phyloP scores from a whole-genome alignment of 2,888 invertebrate species.

The Caenorhabditis sp. region DNA sequence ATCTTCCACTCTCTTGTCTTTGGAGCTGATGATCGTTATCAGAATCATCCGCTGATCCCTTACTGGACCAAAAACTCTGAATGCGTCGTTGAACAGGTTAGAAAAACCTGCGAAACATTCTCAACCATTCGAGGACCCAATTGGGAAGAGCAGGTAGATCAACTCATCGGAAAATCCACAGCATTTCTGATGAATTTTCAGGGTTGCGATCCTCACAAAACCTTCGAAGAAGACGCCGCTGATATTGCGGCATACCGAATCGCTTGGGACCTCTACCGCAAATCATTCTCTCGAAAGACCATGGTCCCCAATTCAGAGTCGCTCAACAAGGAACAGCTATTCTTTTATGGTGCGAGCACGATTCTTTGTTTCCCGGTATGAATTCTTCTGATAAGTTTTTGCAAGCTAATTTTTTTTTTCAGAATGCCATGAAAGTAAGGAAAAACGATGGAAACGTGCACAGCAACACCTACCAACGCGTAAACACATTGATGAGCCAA shows the following conservation, averaged over 20 bases:
- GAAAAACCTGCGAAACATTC: constrained; percentile 12
- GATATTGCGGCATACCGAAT: constrained; percentile 23
- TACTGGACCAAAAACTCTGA: constrained; percentile 1
- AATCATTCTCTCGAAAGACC: background rate
- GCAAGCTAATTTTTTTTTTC: too few relatives aligned
- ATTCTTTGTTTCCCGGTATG: background rate
- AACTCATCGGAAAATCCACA: background rate
- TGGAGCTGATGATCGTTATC: background rate
- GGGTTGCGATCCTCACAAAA: background rate
- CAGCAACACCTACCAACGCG: background rate
- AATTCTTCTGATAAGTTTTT: background rate
- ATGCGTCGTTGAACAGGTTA: constrained; percentile 3
- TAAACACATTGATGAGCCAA: background rate
- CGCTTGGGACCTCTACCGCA: background rate
- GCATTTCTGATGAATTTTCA: background rate
- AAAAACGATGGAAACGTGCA: background rate
- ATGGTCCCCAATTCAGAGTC: constrained; percentile 8
- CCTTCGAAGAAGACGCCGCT: constrained; percentile 28
- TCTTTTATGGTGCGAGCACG: constrained; percentile 5
- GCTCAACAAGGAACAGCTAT: constrained; percentile 3
- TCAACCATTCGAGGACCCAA: background rate
- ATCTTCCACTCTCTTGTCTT: constrained; percentile 20
- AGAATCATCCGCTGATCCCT: background rate
- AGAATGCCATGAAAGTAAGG: background rate
- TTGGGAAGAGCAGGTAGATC: background rate